Base-by-base conservation (phyloP, 2,113 vertebrate genomes). In the Mus musculus region DNA sequence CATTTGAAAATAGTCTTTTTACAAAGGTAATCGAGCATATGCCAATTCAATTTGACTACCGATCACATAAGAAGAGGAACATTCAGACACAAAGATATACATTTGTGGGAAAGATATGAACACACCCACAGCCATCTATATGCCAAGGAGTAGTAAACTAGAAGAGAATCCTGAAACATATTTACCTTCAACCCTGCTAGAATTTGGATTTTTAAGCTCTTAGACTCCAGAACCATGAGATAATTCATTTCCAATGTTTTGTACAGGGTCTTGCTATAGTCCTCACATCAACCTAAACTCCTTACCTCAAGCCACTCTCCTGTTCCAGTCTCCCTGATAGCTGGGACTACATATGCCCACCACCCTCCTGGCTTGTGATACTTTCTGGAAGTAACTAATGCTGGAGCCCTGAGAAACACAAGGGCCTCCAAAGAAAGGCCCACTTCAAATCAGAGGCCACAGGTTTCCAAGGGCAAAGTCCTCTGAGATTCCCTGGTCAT, bases 1-100 rank as follows among this genome's bases (percentile, higher is more conserved):
- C 26, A 54, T 90, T 63, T 92, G 49, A 89, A 89, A 80, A 84
- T 9, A 54, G 1, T 30, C 26, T 92, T 39, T 90, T 97, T 75
- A 88, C 30, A 65, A 69, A 93, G 12, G 19, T 46, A 85, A 77
- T 67, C 46, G 59, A 72, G 26, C 69, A 24, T n/a, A 26, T 33
- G 39, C 75, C 26, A 76, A 90, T 88, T 67, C 26, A 89, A 54
- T 72, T 78, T 87, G 72, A 93, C 49, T 82, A 19, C 16, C 4
- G 22, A 82, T 26, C 86, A 39, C 73, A 85, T 87, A 67, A 69
- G 73, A 93, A 17, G 19, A 19, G 49, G 49, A 33, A 88, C 33
- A 36, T 52, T 46, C n/a, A 77, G 42, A 81, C 33, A 61, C 22
- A 67, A 13, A 92, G 36, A 77, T 52, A 49, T 10, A 46, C 17